Base-by-base conservation (phyloP, 2,113 vertebrate genomes). In the Dissostichus mawsoni region DNA sequence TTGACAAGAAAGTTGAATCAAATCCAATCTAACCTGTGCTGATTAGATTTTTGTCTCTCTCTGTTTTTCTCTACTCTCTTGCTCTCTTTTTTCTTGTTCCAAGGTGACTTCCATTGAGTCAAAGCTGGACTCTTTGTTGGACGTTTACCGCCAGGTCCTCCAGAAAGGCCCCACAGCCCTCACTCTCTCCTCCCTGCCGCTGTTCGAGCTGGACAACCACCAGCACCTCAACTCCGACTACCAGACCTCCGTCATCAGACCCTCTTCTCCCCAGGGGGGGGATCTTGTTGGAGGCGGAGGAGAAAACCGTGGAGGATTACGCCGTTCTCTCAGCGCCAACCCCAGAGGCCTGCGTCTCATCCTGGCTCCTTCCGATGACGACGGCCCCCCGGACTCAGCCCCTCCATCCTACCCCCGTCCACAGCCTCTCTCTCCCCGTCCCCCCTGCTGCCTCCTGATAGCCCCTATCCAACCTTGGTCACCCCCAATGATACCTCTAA, bases 51-150 rank as follows among this genome's bases (percentile, higher is more conserved):
- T 3, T 29, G 29, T 3, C 29, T 29, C 29, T 29, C 29, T 29
- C 29, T 29, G 29, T 29, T 29, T 29, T 29, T 29, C 29, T 29
- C 29, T 29, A 29, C 29, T 29, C 29, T 29, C 29, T 29, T 29
- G 29, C 29, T 29, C 13, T 18, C 16, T 63, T 41, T 41, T 20
- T 5, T 44, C 17, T 56, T 51, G 29, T 33, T 45, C 84, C 2
- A 62, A 99, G 98, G 98, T 99, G n/a, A 97, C 98, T 82, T 99
- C 98, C 76, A 99, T 99, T 59, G 98, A 99, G 86, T 96, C 97
- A 71, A 99, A 99, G 93, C 89, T 99, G 91, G 98, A 99, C 94
- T 97, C 97, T 44, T 92, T 99, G 17, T 91, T 99, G 81, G 98
- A 99, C 68, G 96, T 99, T 81, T 99, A 99, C 82, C 97, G 98